Base-by-base conservation (phyloP, 1,140 invertebrate genomes). In the Aphidius ervi region DNA sequence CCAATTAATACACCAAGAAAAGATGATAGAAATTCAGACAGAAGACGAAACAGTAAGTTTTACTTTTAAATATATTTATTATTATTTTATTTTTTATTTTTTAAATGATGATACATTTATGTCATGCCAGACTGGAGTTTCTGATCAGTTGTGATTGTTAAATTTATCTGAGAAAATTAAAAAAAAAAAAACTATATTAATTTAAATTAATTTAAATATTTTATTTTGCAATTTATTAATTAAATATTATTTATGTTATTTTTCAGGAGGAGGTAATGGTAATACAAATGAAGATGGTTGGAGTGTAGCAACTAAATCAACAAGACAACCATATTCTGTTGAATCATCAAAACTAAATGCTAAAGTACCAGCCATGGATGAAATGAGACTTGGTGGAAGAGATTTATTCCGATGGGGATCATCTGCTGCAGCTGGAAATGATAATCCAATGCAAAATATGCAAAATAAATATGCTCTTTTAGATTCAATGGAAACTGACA, bases 341-440 rank as follows among this genome's bases (percentile, higher is more conserved):
- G 80, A 84, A 64, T 69, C 78, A 5, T 72, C 81, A 4, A 84
- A 84, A 68, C 69, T 85, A 10, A 83, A 80, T 60, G 74, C 73
- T 59, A 82, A 80, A 72, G 70, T 75, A 50, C 76, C 76, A 45
- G 59, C 70, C 7, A 70, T 76, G 59, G 80, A 82, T 46, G 78
- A 82, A 62, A 63, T 78, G 49, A 72, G 73, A 62, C 65, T 84
- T 41, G 82, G 82, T 7, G 74, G 67, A 50, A 72, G 73, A 61
- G 67, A 66, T 4, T 64, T 65, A 58, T 83, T 78, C 54, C 60
- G 72, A 47, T 78, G 68, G 58, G 69, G 71, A 40, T 37, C 39
- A 54, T 65, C 65, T 37, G 65, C 65, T 61, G 70, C 63, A 5
- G 41, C 53, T 56, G 43, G 23, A 62, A 68, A 39, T 70, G 70